Base-by-base conservation (phyloP, 2,888 invertebrate genomes). In the Epiblema foenella region DNA sequence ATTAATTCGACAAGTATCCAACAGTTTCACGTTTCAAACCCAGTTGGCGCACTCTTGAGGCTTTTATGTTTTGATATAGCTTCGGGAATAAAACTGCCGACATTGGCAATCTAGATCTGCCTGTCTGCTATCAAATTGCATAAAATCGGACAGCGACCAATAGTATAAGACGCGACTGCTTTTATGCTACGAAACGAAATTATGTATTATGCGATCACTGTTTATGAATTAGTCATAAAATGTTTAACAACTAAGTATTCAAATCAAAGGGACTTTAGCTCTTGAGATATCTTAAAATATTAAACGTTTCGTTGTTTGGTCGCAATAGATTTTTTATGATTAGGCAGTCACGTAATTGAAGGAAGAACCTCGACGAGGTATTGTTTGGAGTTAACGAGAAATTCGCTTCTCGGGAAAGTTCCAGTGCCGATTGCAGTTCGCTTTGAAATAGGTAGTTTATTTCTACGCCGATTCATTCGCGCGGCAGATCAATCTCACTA, bases 401-500 rank as follows among this genome's bases (percentile, higher is more conserved):
- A 51, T 18, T 69, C 46, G 39, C 24, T 24, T 64, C 46, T 17
- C 17, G 24, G 33, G 20, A 20, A 56, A 66, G 29, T 57, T 64
- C 15, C 33, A 29, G 54, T 12, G 42, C 29, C 52, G 52, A 37
- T 58, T 54, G 58, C 65, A 54, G 17, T 42, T 33, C 65, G 59
- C 65, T 66, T 66, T 66, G 46, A 66, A 70, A 65, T 70, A n/a
- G n/a, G n/a, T n/a, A 70, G 59, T 70, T 60, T n/a, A 52, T 52
- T 42, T 42, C 39, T 65, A 9, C 59, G 46, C 49, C 65, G 54
- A 66, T 70, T 65, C 59, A 51, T 52, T 69, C 52, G 39, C 52
- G 70, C 60, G 54, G 59, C 70, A 24, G 54, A 65, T 70, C 65
- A 70, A 70, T 70, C 65, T 65, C 70, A 18, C 65, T 70, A 70